Evolutionary conservation across 2,113 vertebrate genomes (phyloP).

Genomic region (Elephantulus edwardii): DNA sequence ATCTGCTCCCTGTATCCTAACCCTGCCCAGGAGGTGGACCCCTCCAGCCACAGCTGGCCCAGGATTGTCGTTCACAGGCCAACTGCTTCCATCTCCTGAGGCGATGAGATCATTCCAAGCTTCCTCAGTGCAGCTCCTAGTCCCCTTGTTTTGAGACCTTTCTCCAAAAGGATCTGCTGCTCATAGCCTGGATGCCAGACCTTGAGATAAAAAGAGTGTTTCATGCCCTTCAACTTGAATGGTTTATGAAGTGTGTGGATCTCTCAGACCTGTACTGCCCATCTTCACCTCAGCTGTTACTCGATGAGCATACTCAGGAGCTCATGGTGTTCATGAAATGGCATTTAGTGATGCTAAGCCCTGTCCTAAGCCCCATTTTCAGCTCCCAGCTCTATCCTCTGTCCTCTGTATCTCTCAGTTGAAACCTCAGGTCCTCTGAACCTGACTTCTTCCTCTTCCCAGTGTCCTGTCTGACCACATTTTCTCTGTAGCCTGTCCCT

Average conservation of each 20-base stretch:
- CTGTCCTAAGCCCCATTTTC: not conserved
- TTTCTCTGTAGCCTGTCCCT: not conserved
- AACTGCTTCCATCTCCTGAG: slow-evolving; percentile 2
- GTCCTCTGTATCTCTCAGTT: not conserved
- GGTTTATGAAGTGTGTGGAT: not conserved
- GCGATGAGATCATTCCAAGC: slow-evolving; percentile 42
- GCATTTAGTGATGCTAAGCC: not conserved
- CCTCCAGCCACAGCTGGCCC: not conserved
- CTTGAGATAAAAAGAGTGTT: slow-evolving; percentile 16
- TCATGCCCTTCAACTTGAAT: slow-evolving; percentile 27
- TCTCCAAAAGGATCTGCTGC: slow-evolving; percentile 42
- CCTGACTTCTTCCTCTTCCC: not conserved
- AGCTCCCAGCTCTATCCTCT: not conserved
- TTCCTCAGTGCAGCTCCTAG: slow-evolving; percentile 31
- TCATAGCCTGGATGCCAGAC: slow-evolving; percentile 17
- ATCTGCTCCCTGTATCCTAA: not conserved
- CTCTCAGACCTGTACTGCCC: slow-evolving; percentile 1
- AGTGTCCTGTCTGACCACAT: not conserved
- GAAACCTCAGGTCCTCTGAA: not conserved
- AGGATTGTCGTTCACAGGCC: not conserved
- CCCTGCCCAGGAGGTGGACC: not conserved
- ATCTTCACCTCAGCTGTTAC: not conserved
- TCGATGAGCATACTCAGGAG: not conserved
- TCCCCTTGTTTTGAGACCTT: slow-evolving; percentile 37
- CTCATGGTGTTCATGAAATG: slow-evolving; percentile 9